Base-by-base conservation (phyloP, 2,888 invertebrate species). In the Meiosimyza platycephala region DNA sequence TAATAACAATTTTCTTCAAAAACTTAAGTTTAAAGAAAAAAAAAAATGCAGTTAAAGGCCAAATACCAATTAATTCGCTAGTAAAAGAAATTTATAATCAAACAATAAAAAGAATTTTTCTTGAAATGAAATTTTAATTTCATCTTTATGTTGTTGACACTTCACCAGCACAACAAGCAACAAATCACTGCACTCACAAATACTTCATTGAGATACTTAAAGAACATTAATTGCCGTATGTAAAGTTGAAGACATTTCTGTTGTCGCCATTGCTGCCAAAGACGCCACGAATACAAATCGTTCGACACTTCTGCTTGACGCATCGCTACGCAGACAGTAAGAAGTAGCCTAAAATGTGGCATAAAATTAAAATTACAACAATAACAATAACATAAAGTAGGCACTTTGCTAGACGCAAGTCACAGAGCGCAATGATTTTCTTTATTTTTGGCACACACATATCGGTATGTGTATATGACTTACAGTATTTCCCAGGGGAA, bases 161-260 rank as follows among this genome's bases (percentile, higher is more conserved):
- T 40, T 40, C 9, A 9, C 40, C 40, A 40, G 40, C 9, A 2
- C 40, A 40, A 40, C 40, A 9, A 40, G 40, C 48, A 64, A 51
- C 64, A 63, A 63, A 63, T 63, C 63, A 48, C 50, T 47, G 15
- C 47, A 48, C 16, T 48, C 70, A 67, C 71, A 72, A 63, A 75
- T 73, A 71, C 63, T 60, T 75, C 75, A 54, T 68, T 64, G 66
- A 67, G 71, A 67, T 60, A 68, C 71, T 75, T 75, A 72, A 65
- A 71, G 65, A 60, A 72, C 72, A 72, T 73, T 72, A 72, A 63
- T 71, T 74, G 67, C 71, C 72, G 62, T 72, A 62, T 33, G 40
- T 12, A 57, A 12, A n/a, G 28, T 6, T 57, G 16, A 64, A 51
- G 18, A 28, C 28, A 50, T 13, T 18, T 64, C 4, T 40, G 40